phyloP scores from a whole-genome alignment of 2,113 vertebrate species.

The Notiomystis cincta region DNA sequence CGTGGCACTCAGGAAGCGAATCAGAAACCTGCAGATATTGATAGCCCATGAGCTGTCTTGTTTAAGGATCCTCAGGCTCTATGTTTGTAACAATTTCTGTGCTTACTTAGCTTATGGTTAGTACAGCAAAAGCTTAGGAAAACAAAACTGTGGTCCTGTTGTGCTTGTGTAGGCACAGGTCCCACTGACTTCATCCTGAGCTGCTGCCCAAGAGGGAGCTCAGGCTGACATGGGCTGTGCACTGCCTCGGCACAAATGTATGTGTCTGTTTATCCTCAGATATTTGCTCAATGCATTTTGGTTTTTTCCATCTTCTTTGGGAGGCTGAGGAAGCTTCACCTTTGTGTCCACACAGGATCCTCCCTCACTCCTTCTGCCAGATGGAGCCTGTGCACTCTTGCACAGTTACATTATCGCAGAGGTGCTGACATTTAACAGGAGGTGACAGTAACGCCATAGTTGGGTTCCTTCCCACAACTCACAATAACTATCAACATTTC shows the following conservation, averaged over 20 bases:
- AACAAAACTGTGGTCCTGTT: not conserved
- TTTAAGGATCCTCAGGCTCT: not conserved
- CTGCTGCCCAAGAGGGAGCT: not conserved
- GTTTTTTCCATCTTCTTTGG: not conserved
- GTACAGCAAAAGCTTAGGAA: not conserved
- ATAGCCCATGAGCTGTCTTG: not conserved
- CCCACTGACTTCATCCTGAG: conserved; percentile 12
- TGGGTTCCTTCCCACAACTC: not conserved
- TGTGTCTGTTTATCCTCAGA: not conserved
- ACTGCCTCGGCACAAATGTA: not conserved
- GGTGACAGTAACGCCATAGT: not conserved
- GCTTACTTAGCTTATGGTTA: not conserved
- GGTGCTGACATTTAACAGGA: not conserved
- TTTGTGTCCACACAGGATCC: not conserved
- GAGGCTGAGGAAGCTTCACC: not conserved
- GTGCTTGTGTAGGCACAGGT: conserved; percentile 6
- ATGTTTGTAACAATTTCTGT: not conserved
- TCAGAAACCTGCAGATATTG: not conserved
- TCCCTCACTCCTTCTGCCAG: not conserved
- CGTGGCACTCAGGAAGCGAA: accelerated
- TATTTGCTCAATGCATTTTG: not conserved
- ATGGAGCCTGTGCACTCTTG: not conserved
- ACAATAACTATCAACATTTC: not conserved
- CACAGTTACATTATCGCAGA: not conserved
- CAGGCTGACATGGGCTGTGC: not conserved